phyloP scores from a whole-genome alignment of 2,797 vertebrate species.

The Benthosema pterotum region DNA sequence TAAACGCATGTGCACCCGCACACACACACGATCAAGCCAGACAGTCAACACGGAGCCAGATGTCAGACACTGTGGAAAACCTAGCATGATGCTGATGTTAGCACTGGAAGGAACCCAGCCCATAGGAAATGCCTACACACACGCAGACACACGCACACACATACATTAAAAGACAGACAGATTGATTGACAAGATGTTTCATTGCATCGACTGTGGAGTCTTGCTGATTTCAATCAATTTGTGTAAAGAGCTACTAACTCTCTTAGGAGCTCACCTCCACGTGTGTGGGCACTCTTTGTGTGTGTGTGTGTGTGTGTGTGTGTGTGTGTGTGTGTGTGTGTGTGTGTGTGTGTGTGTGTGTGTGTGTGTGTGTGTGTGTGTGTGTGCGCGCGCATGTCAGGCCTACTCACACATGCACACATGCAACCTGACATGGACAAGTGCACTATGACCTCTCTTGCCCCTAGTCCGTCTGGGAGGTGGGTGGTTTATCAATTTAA shows the following conservation, averaged over 20 bases:
- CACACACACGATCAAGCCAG: not conserved
- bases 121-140: not conserved
- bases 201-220: conserved; percentile 21
- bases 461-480: conserved; percentile 21
- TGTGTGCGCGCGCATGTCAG: no score
- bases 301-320: not conserved
- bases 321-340: conserved; percentile 30
- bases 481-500: not conserved
- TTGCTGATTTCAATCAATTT: conserved; percentile 37
- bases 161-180: not conserved
- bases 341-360: conserved; percentile 19
- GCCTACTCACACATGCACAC: no score
- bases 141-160: not conserved
- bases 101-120: not conserved
- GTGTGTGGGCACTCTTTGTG: not conserved
- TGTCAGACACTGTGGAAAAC: not conserved
- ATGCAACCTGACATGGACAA: no score
- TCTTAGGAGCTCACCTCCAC: conserved; percentile 29
- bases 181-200: conserved; percentile 4
- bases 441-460: conserved; percentile 44
- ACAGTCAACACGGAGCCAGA: not conserved
- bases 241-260: conserved; percentile 34
- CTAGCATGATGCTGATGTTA: not conserved
- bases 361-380: no score
- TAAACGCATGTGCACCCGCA: not conserved